These are phyloP conservation scores for Drosophila siamana DNA, from an alignment of 2,888 invertebrate species.

Conservation along the genomic window DNA sequence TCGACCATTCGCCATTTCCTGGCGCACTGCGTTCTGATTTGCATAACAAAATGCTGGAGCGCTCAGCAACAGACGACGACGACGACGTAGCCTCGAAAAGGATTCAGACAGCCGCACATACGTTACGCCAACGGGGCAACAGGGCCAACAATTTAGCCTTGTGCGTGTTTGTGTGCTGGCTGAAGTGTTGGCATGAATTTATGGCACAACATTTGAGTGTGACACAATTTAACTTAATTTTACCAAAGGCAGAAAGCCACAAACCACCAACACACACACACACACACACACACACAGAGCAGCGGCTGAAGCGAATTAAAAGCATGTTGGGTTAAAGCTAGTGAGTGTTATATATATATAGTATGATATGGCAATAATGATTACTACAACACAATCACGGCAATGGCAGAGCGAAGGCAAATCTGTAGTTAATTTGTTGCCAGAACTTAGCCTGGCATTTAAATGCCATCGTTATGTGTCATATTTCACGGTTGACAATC, in stretches of 20 bases:
- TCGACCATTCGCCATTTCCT: constrained; percentile 65
- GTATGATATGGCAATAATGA: background rate
- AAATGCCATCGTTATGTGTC: constrained; percentile 61
- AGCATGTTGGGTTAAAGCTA: too few species aligned
- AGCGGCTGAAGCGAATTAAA: constrained; percentile 1
- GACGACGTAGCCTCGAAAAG: constrained; percentile 34
- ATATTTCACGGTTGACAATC: constrained; percentile 68
- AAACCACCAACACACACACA: constrained; percentile 23
- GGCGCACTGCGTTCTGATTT: constrained; percentile 79
- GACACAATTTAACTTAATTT: constrained; percentile 83
- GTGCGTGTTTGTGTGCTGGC: constrained; percentile 35
- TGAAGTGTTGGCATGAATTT: constrained; percentile 70
- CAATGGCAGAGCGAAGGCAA: constrained; percentile 13
- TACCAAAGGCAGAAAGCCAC: constrained; percentile 55
- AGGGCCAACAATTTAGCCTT: constrained; percentile 44
- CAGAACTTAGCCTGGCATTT: constrained; percentile 61
- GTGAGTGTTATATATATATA: background rate
- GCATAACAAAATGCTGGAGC: constrained; percentile 78
- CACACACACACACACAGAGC: background rate
- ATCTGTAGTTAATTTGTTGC: constrained; percentile 60
- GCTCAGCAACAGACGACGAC: constrained; percentile 39
- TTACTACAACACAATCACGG: constrained; percentile 5
- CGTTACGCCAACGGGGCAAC: constrained; percentile 41
- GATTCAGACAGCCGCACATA: constrained; percentile 59
- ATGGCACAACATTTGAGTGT: constrained; percentile 81